These are phyloP conservation scores for Ecdyonurus torrentis DNA, from an alignment of 2,888 invertebrate species.

Conservation along the genomic window DNA sequence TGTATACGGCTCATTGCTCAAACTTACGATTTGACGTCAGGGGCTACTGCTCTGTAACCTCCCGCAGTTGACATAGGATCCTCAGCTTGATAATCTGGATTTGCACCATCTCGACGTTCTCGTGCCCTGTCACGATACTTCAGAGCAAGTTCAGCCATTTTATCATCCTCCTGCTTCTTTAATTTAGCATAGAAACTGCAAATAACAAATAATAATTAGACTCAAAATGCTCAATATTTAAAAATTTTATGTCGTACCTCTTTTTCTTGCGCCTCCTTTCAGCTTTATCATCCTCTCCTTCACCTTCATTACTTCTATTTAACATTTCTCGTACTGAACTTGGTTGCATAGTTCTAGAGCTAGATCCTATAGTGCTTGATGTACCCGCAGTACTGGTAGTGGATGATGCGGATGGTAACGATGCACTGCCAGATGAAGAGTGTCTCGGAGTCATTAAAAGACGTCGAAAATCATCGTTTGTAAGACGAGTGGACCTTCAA, in stretches of 20 bases:
- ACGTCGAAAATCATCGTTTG: constrained; percentile 95
- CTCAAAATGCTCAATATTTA: not conserved
- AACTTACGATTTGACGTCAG: constrained; percentile 75
- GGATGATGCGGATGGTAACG: constrained; percentile 30
- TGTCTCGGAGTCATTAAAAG: constrained; percentile 81
- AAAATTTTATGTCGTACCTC: constrained; percentile 26
- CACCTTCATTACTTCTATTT: constrained; percentile 13
- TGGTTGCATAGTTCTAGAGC: not conserved
- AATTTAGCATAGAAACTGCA: constrained; percentile 70
- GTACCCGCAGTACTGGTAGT: constrained; percentile 21
- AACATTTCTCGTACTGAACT: constrained; percentile 10
- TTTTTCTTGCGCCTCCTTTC: constrained; percentile 84
- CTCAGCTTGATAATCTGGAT: constrained; percentile 62
- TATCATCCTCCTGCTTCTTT: constrained; percentile 89
- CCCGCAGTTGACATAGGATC: constrained; percentile 76
- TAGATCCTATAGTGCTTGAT: constrained; percentile 11
- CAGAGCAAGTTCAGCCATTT: constrained; percentile 82
- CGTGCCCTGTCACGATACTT: constrained; percentile 84
- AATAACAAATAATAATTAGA: constrained; percentile 1
- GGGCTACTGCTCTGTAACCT: constrained; percentile 87
- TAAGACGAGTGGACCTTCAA: constrained; percentile 56
- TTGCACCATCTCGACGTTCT: constrained; percentile 73
- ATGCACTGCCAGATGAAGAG: constrained; percentile 19
- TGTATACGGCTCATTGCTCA: not conserved
- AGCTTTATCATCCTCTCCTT: constrained; percentile 45